Base-by-base conservation (phyloP, 2,797 vertebrate genomes). In the Cryptoblepharus egeriae region DNA sequence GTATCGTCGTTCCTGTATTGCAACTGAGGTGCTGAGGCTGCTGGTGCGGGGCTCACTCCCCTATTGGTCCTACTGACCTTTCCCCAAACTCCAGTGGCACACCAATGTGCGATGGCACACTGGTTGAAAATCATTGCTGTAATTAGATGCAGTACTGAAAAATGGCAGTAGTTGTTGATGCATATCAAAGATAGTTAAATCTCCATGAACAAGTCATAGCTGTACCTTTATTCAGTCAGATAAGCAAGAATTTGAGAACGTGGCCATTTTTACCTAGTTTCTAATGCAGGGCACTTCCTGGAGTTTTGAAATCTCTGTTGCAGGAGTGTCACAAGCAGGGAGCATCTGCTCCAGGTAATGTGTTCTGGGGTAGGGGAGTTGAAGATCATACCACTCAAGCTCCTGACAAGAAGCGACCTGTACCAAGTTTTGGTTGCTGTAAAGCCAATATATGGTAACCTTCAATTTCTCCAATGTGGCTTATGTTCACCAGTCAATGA, bases 251-350 rank as follows among this genome's bases (percentile, higher is more conserved):
- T 13, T 80, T 81, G 77, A 79, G 84, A 93, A 91, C 87, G 55
- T 30, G 52, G 89, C 87, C 2, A 60, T 89, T 90, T 84, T 45
- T 82, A 76, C 57, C 64, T 74, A 82, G 71, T 88, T 78, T 90
- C 78, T 57, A 78, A 82, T 67, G 77, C 18, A 39, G 82, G 88
- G 89, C 88, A 92, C 91, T 90, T 94, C 88, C 92, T 92, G 90
- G 91, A 92, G 85, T 88, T 52, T 68, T 87, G 74, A 75, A 55
- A 75, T 81, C 32, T 60, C 83, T 26, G 32, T 79, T 32, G 35
- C 45, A 5, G 45, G 9, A 49, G 45, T 12, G 12, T 10, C 9
- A 12, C 7, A 49, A 49, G 45, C 45, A 49, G 9, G 45, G 9
- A 12, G 45, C 7, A 2, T 49, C 12, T 5, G 4, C 45, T 10